A percentile compares a stretch with the other conserved stretches of the same genome.
Conservation (phyloP, 2,888 invertebrate species). For the Calliphora vomitoria region DNA sequence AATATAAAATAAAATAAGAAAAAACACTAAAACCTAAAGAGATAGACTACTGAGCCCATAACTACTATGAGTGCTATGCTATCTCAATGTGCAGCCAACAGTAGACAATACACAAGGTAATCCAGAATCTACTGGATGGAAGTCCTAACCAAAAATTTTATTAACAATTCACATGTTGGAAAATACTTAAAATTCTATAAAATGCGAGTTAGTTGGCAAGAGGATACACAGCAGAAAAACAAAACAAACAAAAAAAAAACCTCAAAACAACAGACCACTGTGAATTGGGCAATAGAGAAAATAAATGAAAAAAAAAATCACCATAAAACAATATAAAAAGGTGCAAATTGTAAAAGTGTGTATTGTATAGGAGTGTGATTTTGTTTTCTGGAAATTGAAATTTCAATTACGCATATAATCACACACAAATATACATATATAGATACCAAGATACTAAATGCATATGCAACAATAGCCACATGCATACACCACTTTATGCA, state of each 20-base stretch:
- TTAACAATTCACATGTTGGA: slow-evolving; percentile 70
- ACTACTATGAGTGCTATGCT: neutral
- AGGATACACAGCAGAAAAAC: slow-evolving; percentile 6
- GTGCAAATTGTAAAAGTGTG: slow-evolving; percentile 52
- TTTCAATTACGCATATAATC: slow-evolving; percentile 67
- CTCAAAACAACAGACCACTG: slow-evolving; percentile 50
- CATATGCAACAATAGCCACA: neutral
- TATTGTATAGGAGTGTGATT: slow-evolving; percentile 1
- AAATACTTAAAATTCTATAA: slow-evolving; percentile 55
- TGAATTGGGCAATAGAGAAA: slow-evolving; percentile 13
- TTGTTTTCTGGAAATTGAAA: slow-evolving; percentile 53
- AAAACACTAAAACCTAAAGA: slow-evolving; percentile 43
- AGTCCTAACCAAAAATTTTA: slow-evolving; percentile 58
- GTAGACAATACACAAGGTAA: slow-evolving; percentile 34
- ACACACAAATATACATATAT: neutral
- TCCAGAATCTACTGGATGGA: neutral
- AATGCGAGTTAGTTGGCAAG: neutral
- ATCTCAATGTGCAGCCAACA: slow-evolving; percentile 8
- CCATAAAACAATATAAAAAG: slow-evolving; percentile 35
- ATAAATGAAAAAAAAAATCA: slow-evolving; percentile 17
- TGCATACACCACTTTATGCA: neutral
- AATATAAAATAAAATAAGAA: slow-evolving; percentile 44
- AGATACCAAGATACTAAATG: neutral
- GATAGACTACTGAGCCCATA: slow-evolving; percentile 18
- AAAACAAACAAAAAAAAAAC: neutral